Evolutionary conservation across 1,140 invertebrate species (phyloP), one percentile per base, ranked within the genome.

Genomic region (Rhagoletis pomonella): DNA sequence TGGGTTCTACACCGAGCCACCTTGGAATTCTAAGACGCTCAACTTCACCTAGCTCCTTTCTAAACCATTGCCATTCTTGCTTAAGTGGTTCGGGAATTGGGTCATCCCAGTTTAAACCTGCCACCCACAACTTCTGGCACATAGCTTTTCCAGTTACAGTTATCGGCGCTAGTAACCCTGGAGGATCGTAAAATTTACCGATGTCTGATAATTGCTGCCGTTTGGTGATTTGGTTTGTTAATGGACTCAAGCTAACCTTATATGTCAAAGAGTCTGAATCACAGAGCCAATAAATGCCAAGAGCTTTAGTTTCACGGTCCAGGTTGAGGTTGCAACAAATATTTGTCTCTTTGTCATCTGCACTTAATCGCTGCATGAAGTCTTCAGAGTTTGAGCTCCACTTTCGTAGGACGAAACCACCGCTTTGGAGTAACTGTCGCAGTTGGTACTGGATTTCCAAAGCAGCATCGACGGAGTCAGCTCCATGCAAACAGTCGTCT

Each of bases 401-500:
- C 42, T 81, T 81, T n/a, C 77, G 19, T 17, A 81, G 19, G 14
- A n/a, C 47, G 44, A 81, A 44, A 17, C 77, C 77, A 29, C 77
- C 77, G 6, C 17, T 42, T 81, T 81, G 4, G 14, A 81, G 42
- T n/a, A 81, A 29, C 42, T 81, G 39, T 17, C 47, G 19, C n/a
- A 81, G 77, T 81, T 81, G 29, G 7, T 50, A 29, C 6, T 42
- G 19, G 0, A 42, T 42, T 29, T 81, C n/a, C 7, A 81, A 7
- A n/a, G 10, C 47, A n/a, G n/a, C 29, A 9, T 29, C 44, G 19
- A 47, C 77, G 17, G 44, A 81, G 47, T 10, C 77, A 44, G 77
- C 77, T 29, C 77, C 77, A 1, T n/a, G 60, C 3, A 86, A 47
- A 62, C 55, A 17, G 47, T 86, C 85, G 59, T 86, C 85, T 19